A percentile compares a stretch with the other conserved stretches of the same genome.
Conservation (phyloP, 2,113 vertebrate genomes). For the Esox niger region DNA sequence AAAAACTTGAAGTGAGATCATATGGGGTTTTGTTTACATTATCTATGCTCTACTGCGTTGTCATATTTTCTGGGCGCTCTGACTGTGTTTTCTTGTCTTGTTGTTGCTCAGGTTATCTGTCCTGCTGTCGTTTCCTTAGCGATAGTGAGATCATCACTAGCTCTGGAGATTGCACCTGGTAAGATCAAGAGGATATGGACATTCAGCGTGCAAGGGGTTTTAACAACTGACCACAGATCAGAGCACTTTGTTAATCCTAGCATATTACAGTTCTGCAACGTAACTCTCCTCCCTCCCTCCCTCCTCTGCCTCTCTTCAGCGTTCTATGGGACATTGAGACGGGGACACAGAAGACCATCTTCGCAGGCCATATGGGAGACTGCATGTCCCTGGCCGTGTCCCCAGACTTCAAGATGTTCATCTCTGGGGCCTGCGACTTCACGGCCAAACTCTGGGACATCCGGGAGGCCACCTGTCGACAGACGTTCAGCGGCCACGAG, state of each 20-base stretch:
- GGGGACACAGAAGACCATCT: conserved; percentile 88
- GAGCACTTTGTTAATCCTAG: too few relatives aligned
- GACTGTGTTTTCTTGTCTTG: conserved; percentile 17
- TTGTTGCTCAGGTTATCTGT: conserved; percentile 85
- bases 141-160: conserved; percentile 96
- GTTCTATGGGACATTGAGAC: conserved; percentile 98
- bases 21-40: background rate
- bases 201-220: too few relatives aligned
- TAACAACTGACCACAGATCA: too few relatives aligned
- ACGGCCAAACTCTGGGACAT: conserved; percentile 98
- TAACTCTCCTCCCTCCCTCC: background rate
- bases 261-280: too few relatives aligned
- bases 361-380: conserved; percentile 90
- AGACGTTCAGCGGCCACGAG: conserved; percentile 92
- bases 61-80: background rate
- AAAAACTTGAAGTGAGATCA: background rate
- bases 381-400: conserved; percentile 94
- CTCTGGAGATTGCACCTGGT: conserved; percentile 97
- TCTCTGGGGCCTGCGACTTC: conserved; percentile 94
- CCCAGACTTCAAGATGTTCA: conserved; percentile 91
- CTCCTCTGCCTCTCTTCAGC: conserved; percentile 58
- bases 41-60: background rate
- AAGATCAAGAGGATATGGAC: conserved; percentile 46
- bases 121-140: conserved; percentile 95
- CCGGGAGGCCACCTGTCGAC: conserved; percentile 85